Evolutionary conservation across 2,888 invertebrate species (phyloP).

Genomic region (Chloromyia formosa): DNA sequence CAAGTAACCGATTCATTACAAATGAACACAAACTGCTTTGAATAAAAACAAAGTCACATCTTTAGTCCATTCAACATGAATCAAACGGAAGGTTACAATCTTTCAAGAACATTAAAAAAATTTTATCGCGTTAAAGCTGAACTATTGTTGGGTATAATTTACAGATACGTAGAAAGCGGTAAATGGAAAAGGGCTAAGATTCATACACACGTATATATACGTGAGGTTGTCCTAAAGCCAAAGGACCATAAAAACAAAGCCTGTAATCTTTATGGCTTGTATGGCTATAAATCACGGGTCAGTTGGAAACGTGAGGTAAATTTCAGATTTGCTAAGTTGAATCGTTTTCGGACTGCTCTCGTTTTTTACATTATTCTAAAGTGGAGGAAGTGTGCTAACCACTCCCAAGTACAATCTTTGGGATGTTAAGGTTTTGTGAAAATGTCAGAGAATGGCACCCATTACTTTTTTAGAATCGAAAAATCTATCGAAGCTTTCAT

Average conservation of each 20-base stretch:
- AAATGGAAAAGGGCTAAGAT: constrained; percentile 37
- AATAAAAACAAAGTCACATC: no score
- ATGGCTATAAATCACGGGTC: constrained; percentile 49
- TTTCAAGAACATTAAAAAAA: constrained; percentile 32
- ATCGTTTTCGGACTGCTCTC: constrained; percentile 34
- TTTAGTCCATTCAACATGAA: no score
- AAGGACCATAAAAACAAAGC: constrained; percentile 41
- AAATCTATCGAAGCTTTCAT: no score
- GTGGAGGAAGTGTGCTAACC: not conserved
- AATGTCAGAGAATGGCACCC: no score
- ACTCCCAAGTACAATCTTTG: not conserved
- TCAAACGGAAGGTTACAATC: no score
- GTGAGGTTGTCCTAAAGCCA: constrained; percentile 5
- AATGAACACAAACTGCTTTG: no score
- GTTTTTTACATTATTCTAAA: constrained; percentile 1
- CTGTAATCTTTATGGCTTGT: constrained; percentile 48
- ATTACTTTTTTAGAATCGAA: no score
- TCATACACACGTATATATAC: constrained; percentile 7
- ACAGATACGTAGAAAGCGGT: constrained; percentile 43
- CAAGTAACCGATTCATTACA: no score
- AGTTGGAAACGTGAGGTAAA: constrained; percentile 48
- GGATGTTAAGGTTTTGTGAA: not conserved
- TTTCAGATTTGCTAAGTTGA: constrained; percentile 48
- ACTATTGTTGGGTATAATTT: constrained; percentile 47
- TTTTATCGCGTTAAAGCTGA: constrained; percentile 39